Evolutionary conservation across 2,113 vertebrate species (phyloP), one percentile per base, ranked within the genome.

Genomic region (Arizona elegans): DNA sequence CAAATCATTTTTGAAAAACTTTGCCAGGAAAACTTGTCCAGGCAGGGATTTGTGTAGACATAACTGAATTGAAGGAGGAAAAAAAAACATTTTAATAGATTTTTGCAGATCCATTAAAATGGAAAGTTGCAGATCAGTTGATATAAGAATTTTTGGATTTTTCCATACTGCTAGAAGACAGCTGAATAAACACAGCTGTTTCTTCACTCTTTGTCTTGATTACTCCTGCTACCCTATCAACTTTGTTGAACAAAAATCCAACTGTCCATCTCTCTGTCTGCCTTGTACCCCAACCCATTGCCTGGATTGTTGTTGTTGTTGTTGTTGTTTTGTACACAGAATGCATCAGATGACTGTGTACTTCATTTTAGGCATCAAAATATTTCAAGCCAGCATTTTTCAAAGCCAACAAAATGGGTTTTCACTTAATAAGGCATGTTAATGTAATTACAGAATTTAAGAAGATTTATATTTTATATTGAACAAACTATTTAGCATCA

Each of bases 401-500:
- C 38, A 7, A 55, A 90, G 91, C 1, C 88, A 88, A 88, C 75
- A 88, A 58, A 93, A 86, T 92, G 92, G 90, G 29, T 58, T 54
- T 52, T 17, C 58, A 90, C 53, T 86, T 89, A 94, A 8, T 90
- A 59, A 94, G 6, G 87, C 38, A 12, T 65, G 88, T 87, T 87
- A 93, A 95, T 47, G 90, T 87, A 75, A 93, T 47, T 95, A 85
- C 0, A 0, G 94, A 21, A 75, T 8, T 33, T 75, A 33, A 75
- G 65, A 58, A n/a, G 1, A 95, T 75, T 95, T 91, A 94, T 96
- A 33, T 97, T 92, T 88, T 8, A 0, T 92, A 96, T 94, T 88
- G 96, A 97, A 94, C 88, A 47, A 87, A 90, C 93, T 12, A 12
- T 3, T n/a, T 26, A 55, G 93, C 94, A 92, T 95, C 93, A 95